Evolutionary conservation across 2,113 vertebrate genomes (phyloP).

Genomic region (Choloepus hoffmanni): DNA sequence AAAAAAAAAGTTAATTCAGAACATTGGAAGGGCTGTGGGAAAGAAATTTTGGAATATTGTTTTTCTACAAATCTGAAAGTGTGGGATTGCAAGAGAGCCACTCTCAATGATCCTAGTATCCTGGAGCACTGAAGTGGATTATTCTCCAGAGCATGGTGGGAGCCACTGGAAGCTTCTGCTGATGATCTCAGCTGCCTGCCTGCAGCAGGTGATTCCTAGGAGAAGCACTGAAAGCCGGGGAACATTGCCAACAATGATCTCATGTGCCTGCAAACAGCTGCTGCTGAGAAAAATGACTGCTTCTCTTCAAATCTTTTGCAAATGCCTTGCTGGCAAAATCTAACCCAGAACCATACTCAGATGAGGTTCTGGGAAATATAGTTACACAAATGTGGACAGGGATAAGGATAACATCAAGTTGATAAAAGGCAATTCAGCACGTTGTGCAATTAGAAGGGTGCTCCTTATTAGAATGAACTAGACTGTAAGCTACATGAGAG

Average conservation of each 20-base stretch:
- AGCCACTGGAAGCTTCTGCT: constrained; percentile 55
- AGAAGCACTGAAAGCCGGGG: background rate
- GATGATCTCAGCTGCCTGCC: constrained; percentile 68
- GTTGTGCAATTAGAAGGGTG: background rate
- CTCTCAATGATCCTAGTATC: background rate
- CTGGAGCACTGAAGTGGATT: background rate
- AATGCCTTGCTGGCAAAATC: background rate
- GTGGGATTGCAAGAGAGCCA: background rate
- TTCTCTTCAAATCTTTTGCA: background rate
- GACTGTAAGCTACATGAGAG: background rate
- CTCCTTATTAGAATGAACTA: background rate
- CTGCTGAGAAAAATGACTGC: constrained; percentile 54
- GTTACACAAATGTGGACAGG: background rate
- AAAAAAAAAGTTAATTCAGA: background rate
- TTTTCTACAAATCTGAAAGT: constrained; percentile 45
- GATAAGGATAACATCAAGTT: background rate
- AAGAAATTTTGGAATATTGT: background rate
- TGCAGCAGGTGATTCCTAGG: constrained; percentile 69
- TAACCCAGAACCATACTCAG: background rate
- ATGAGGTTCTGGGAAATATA: constrained; percentile 62
- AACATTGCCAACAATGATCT: constrained; percentile 65
- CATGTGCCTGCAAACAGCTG: constrained; percentile 68
- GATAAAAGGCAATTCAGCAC: background rate
- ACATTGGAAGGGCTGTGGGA: background rate
- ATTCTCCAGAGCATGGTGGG: background rate